These are phyloP conservation scores for Sarcophaga bullata DNA, from an alignment of 1,140 invertebrate species.

Conservation along the genomic window DNA sequence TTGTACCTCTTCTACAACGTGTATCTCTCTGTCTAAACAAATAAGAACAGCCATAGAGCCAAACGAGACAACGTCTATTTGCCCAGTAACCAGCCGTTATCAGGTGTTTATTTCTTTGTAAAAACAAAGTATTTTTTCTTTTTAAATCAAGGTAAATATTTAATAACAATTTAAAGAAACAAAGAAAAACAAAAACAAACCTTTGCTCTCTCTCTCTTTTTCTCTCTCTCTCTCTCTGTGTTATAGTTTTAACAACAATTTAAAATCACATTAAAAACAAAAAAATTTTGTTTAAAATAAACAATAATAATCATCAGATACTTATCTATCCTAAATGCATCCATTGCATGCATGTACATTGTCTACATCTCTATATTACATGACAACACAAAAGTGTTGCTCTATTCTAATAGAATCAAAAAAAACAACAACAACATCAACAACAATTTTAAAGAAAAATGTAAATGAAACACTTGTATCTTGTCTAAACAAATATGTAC, in stretches of 20 bases:
- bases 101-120: slow-evolving; percentile 14
- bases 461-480: slow-evolving; percentile 31
- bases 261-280: slow-evolving; percentile 31
- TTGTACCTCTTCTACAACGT: not conserved
- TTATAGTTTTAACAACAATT: not conserved
- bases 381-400: not conserved
- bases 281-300: slow-evolving; percentile 7
- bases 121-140: not conserved
- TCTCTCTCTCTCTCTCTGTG: not conserved
- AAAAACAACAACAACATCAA: not conserved
- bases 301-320: slow-evolving; percentile 17
- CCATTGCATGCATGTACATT: not conserved
- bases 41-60: not conserved
- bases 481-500: slow-evolving; percentile 27
- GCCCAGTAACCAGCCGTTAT: slow-evolving; percentile 34
- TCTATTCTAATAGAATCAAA: not conserved
- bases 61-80: not conserved
- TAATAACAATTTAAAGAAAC: not conserved
- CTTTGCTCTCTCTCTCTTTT: not conserved
- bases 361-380: not conserved
- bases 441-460: not conserved
- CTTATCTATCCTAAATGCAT: not conserved
- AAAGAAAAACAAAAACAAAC: not conserved
- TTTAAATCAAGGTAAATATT: slow-evolving; percentile 36
- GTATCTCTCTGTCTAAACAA: not conserved